phyloP scores from a whole-genome alignment of 1,140 invertebrate species.

The Listronotus oregonensis region DNA sequence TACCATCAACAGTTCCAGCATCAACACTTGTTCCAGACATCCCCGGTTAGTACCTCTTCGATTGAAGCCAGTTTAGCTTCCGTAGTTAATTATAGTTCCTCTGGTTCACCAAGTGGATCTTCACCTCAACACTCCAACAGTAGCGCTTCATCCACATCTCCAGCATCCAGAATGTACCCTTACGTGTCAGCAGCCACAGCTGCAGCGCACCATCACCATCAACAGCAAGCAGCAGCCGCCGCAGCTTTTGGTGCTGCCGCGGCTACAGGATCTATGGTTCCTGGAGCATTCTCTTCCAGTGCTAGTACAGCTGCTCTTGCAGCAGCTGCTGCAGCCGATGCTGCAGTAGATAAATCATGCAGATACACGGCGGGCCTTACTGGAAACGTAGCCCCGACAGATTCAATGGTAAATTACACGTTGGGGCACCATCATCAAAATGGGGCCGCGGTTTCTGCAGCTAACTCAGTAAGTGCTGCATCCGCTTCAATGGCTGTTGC shows the following conservation, averaged over 20 bases:
- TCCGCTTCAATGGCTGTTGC: conserved; percentile 79
- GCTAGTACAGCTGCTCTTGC: conserved; percentile 61
- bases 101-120: conserved; percentile 57
- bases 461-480: conserved; percentile 67
- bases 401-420: conserved; percentile 81
- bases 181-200: conserved; percentile 70
- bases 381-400: conserved; percentile 67
- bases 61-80: conserved; percentile 63
- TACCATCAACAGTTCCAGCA: conserved; percentile 83
- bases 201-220: conserved; percentile 71
- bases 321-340: conserved; percentile 67
- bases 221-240: conserved; percentile 71
- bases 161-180: conserved; percentile 75
- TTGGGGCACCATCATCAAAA: conserved; percentile 77
- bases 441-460: conserved; percentile 66
- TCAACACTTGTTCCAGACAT: conserved; percentile 65
- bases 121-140: conserved; percentile 59
- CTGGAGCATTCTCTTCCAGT: conserved; percentile 63
- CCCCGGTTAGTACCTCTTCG: conserved; percentile 56
- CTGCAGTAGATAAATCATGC: conserved; percentile 74
- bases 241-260: conserved; percentile 69
- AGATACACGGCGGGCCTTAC: conserved; percentile 72
- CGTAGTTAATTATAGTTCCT: conserved; percentile 53
- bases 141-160: conserved; percentile 63
- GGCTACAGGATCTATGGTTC: conserved; percentile 68